Conservation (phyloP, 2,797 vertebrate genomes). For the Sebastes nivosus region DNA sequence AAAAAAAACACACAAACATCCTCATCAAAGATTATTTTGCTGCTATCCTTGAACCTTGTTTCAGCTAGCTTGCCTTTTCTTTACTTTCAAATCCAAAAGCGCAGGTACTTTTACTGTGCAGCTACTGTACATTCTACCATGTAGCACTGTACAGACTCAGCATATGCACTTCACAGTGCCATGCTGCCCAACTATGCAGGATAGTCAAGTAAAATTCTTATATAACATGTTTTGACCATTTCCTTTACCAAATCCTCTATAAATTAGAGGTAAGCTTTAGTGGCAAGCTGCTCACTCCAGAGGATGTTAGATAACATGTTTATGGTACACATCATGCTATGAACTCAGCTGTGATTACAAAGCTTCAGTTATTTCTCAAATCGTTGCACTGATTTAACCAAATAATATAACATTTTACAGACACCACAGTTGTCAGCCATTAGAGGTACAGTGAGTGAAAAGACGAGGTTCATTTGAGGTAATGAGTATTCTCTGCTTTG, state of each 20-base stretch:
- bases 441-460: conserved; percentile 3
- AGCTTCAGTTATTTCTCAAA: conserved; percentile 1
- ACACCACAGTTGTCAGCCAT: background rate
- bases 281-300: conserved; percentile 57
- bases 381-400: background rate
- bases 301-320: conserved; percentile 58
- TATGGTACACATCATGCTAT: conserved; percentile 21
- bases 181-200: background rate
- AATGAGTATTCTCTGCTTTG: conserved; percentile 23
- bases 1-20: background rate
- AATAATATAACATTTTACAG: background rate
- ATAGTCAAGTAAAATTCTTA: conserved; percentile 51
- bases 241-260: conserved; percentile 68
- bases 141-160: background rate
- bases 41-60: background rate
- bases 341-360: conserved; percentile 1
- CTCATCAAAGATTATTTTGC: background rate
- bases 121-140: background rate
- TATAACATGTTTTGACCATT: conserved; percentile 58
- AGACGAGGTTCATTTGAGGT: conserved; percentile 53
- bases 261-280: conserved; percentile 68
- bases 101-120: background rate
- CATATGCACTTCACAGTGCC: conserved; percentile 9
- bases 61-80: background rate
- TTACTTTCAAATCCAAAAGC: background rate